Conservation (phyloP, 2,888 invertebrate species). For the Macaria liturata region DNA sequence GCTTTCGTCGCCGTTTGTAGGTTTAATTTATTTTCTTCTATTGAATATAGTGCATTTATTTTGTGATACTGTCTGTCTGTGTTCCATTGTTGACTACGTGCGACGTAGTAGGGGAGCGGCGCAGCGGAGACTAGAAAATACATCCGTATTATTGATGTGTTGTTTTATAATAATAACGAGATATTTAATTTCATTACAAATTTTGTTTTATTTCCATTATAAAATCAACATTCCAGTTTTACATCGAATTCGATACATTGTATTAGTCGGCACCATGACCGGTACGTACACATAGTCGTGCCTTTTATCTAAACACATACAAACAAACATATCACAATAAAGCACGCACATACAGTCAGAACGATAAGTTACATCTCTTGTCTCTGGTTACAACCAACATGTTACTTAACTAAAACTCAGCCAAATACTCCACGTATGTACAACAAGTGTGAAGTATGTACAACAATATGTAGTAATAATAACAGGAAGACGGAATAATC, state of each 20-base stretch:
- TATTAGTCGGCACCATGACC: too few relatives aligned
- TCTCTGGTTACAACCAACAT: too few relatives aligned
- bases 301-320: too few relatives aligned
- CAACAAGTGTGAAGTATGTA: too few relatives aligned
- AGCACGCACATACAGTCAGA: too few relatives aligned
- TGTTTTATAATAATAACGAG: conserved; percentile 80
- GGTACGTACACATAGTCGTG: too few relatives aligned
- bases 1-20: conserved; percentile 1
- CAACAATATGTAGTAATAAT: too few relatives aligned
- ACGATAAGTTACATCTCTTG: too few relatives aligned
- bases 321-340: too few relatives aligned
- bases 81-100: conserved; percentile 31
- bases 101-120: conserved; percentile 38
- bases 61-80: conserved; percentile 48
- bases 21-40: conserved; percentile 10
- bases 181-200: conserved; percentile 74
- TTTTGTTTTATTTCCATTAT: conserved; percentile 64
- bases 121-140: conserved; percentile 79
- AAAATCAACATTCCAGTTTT: conserved; percentile 3
- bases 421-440: too few relatives aligned
- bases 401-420: too few relatives aligned
- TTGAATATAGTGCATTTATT: conserved; percentile 52
- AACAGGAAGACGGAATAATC: too few relatives aligned
- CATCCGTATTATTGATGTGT: conserved; percentile 71
- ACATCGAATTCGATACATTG: neutral